A percentile compares a stretch with the other conserved stretches of the same genome.
These are phyloP conservation scores for Malacoraja senta DNA, from an alignment of 2,797 vertebrate species.

Conservation along the genomic window DNA sequence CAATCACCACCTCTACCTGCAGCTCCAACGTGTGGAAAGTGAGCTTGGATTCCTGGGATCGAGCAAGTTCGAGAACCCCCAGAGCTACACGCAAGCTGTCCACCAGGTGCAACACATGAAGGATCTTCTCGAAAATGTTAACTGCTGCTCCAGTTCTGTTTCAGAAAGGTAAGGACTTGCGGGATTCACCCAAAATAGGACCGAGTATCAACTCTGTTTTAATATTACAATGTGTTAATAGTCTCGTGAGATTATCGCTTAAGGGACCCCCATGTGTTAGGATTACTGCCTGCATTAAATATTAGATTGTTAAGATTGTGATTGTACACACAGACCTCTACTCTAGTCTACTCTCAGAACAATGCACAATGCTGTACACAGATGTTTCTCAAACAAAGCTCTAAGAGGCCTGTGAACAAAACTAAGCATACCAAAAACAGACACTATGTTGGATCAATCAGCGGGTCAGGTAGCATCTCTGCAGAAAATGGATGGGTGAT, in stretches of 20 bases:
- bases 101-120: conserved; percentile 76
- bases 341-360: background rate
- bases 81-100: conserved; percentile 68
- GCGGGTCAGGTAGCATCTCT: no score
- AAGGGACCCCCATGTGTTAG: background rate
- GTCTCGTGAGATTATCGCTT: background rate
- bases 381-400: background rate
- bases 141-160: conserved; percentile 43
- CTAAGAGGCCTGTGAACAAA: background rate
- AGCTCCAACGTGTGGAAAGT: conserved; percentile 74
- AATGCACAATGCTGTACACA: background rate
- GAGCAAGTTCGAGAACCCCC: conserved; percentile 60
- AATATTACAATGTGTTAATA: background rate
- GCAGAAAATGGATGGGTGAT: no score
- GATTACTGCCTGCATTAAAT: background rate
- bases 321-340: background rate
- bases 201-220: background rate
- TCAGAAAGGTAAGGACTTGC: conserved; percentile 49
- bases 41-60: conserved; percentile 68
- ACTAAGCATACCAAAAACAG: no score
- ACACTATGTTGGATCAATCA: no score
- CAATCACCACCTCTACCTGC: conserved; percentile 69
- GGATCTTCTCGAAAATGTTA: conserved; percentile 56
- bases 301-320: background rate
- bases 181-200: no score